Percentiles rank a stretch among this genome's conserved stretches.
phyloP scores from a whole-genome alignment of 2,113 vertebrate genomes.

The Callocephalon fimbriatum region DNA sequence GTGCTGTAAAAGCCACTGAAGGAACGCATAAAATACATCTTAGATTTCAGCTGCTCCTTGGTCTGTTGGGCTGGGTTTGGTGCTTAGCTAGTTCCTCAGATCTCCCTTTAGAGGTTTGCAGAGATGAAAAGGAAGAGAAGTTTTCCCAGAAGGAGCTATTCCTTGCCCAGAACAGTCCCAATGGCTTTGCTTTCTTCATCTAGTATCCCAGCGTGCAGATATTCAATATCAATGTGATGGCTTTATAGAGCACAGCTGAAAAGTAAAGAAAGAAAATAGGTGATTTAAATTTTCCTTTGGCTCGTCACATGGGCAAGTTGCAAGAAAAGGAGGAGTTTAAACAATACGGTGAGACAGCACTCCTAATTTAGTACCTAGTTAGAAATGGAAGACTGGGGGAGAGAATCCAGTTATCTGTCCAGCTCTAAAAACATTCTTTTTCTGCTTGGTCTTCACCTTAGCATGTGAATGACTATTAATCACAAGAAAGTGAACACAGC shows the following conservation, averaged over 20 bases:
- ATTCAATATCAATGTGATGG: neutral
- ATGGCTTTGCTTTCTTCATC: neutral
- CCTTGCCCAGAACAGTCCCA: neutral
- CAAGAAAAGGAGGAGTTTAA: neutral
- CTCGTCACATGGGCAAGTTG: neutral
- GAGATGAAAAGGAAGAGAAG: neutral
- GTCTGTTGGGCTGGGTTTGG: neutral
- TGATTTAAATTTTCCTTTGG: slow-evolving; percentile 10
- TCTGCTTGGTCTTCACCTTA: slow-evolving; percentile 69
- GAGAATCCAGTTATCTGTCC: slow-evolving; percentile 58
- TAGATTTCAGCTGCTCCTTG: neutral
- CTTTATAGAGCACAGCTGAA: neutral
- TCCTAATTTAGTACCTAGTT: slow-evolving; percentile 9
- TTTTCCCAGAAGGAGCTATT: neutral
- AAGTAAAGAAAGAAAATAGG: neutral
- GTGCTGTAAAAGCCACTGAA: neutral
- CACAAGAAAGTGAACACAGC: slow-evolving; percentile 70
- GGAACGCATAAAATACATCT: neutral
- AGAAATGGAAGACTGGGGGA: slow-evolving; percentile 8
- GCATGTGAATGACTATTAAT: slow-evolving; percentile 70
- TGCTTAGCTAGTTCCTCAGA: neutral
- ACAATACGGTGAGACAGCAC: neutral
- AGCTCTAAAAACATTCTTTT: slow-evolving; percentile 61
- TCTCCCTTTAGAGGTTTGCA: neutral
- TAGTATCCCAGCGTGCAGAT: neutral